Conservation (phyloP, 2,888 invertebrate species). For the Ornithoptera alexandrae region DNA sequence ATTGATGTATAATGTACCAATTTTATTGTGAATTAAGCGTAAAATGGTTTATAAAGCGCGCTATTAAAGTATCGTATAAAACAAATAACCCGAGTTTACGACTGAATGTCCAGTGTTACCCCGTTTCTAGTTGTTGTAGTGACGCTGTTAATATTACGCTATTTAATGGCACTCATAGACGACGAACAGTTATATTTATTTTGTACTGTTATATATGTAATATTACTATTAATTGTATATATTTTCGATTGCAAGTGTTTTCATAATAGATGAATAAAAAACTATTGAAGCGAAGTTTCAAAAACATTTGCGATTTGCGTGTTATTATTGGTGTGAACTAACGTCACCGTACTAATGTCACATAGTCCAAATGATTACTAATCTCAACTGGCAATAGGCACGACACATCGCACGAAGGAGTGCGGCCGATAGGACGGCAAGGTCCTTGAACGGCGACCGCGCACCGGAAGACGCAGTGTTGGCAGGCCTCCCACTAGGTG, state of each 20-base stretch:
- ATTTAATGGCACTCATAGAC: constrained; percentile 2
- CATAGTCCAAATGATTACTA: too few species aligned
- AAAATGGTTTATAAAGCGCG: constrained; percentile 22
- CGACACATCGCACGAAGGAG: too few species aligned
- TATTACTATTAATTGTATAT: background rate
- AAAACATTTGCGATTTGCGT: too few species aligned
- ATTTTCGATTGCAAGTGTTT: background rate
- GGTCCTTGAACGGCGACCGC: too few species aligned
- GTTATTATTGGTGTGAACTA: too few species aligned
- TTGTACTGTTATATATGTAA: background rate
- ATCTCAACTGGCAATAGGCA: too few species aligned
- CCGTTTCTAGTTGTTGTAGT: constrained; percentile 13
- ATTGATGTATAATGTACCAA: constrained; percentile 13
- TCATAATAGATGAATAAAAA: background rate
- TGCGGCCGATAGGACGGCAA: too few species aligned
- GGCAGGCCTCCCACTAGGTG: too few species aligned
- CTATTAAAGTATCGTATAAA: constrained; percentile 18
- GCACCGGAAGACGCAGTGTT: too few species aligned
- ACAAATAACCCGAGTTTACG: constrained; percentile 23
- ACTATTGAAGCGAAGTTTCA: too few species aligned
- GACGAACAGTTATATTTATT: background rate
- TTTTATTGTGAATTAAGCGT: constrained; percentile 9
- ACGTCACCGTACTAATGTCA: too few species aligned
- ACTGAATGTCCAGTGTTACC: constrained; percentile 10
- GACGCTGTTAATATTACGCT: constrained; percentile 1